These are phyloP conservation scores for Scaptomyza polygonia DNA, from an alignment of 2,888 invertebrate species.

Conservation along the genomic window DNA sequence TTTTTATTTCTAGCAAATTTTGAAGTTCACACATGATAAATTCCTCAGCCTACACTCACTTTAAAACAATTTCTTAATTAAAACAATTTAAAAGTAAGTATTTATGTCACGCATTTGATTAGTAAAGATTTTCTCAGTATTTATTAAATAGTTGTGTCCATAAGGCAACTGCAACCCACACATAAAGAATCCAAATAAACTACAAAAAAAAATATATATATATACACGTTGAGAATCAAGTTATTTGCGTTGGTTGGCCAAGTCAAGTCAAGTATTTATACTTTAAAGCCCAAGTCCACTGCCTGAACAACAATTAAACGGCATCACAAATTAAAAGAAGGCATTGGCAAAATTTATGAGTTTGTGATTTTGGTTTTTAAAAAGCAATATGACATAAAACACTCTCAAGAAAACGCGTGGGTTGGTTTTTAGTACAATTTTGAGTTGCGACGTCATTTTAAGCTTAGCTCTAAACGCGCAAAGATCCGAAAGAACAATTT, in stretches of 20 bases:
- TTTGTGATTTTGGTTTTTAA: slow-evolving; percentile 51
- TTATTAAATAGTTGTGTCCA: slow-evolving; percentile 18
- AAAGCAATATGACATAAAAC: slow-evolving; percentile 59
- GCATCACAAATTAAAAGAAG: slow-evolving; percentile 5
- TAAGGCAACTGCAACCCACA: slow-evolving; percentile 42
- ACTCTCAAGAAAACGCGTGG: slow-evolving; percentile 54
- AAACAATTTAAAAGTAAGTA: slow-evolving; percentile 30
- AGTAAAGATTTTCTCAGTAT: slow-evolving; percentile 22
- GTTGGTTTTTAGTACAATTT: slow-evolving; percentile 59
- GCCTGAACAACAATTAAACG: slow-evolving; percentile 29
- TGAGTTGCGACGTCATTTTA: background rate
- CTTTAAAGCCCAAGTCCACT: slow-evolving; percentile 43
- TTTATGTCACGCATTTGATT: slow-evolving; percentile 32
- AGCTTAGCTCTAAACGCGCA: background rate
- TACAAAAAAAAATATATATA: background rate
- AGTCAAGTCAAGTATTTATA: slow-evolving; percentile 26
- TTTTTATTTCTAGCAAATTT: background rate
- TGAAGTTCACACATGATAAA: background rate
- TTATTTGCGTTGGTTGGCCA: slow-evolving; percentile 48
- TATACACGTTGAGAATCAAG: background rate
- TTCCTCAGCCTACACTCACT: background rate
- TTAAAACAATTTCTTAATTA: slow-evolving; percentile 15
- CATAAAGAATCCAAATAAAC: slow-evolving; percentile 20
- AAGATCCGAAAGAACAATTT: background rate
- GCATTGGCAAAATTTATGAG: slow-evolving; percentile 42